Percentiles rank a stretch among this genome's conserved stretches.
These are phyloP conservation scores for Dolichomitus sp. DNA, from an alignment of 2,888 invertebrate genomes.

Conservation along the genomic window DNA sequence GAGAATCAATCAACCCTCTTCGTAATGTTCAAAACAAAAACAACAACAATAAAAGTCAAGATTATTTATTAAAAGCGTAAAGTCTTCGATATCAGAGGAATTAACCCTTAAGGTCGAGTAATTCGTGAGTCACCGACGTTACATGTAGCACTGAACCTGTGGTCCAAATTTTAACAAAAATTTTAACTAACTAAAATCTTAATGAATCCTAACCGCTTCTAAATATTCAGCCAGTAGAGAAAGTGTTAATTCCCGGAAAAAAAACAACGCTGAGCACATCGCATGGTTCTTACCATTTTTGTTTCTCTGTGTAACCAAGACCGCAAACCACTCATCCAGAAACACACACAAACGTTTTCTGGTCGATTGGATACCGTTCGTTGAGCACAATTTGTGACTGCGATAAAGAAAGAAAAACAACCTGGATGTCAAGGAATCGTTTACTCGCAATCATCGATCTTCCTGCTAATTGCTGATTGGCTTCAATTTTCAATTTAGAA, in stretches of 20 bases:
- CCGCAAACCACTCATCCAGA: conserved; percentile 6
- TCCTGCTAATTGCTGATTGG: not conserved
- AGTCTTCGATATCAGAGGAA: too few species aligned
- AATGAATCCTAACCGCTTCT: not conserved
- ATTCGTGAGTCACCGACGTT: not conserved
- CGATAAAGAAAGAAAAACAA: not conserved
- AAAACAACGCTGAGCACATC: conserved; percentile 34
- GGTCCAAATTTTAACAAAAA: conserved; percentile 1
- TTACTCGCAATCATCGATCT: not conserved
- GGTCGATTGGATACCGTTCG: conserved; percentile 18
- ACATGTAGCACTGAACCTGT: not conserved
- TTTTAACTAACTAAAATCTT: too few species aligned
- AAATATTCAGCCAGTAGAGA: conserved; percentile 4
- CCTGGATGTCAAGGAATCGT: too few species aligned
- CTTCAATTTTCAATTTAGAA: not conserved
- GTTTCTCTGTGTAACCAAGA: conserved; percentile 35
- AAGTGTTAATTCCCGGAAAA: conserved; percentile 9
- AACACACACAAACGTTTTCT: conserved; percentile 1
- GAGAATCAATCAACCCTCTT: too few species aligned
- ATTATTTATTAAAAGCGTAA: too few species aligned
- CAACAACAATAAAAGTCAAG: too few species aligned
- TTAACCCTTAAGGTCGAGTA: not conserved
- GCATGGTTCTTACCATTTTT: conserved; percentile 39
- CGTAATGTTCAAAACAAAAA: too few species aligned
- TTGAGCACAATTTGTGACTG: conserved; percentile 10